Conservation (phyloP, 2,113 vertebrate species). For the Lophura nycthemera region DNA sequence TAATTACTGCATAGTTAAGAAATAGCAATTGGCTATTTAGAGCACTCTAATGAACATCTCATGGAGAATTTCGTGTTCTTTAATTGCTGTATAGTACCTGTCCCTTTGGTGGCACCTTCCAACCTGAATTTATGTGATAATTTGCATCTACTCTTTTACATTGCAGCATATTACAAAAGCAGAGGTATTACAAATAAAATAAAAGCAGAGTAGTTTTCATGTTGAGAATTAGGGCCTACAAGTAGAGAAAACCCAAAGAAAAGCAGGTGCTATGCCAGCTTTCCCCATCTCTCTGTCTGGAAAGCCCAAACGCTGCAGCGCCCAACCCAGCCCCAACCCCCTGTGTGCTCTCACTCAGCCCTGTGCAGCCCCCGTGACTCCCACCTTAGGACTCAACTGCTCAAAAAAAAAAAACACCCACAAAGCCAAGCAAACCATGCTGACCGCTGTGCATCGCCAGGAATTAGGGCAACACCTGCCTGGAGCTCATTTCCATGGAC, state of each 20-base stretch:
- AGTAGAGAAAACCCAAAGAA: not conserved
- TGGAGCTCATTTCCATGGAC: constrained; percentile 55
- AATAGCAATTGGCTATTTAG: constrained; percentile 62
- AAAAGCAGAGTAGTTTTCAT: not conserved
- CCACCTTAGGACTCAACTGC: not conserved
- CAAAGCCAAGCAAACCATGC: constrained; percentile 24
- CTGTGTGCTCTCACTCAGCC: not conserved
- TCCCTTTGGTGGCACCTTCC: constrained; percentile 50
- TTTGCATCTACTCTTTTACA: constrained; percentile 46
- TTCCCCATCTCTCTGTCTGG: not conserved
- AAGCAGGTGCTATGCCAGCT: not conserved
- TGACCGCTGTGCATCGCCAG: constrained; percentile 44
- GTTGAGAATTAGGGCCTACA: not conserved
- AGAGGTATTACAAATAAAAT: not conserved
- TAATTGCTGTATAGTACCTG: constrained; percentile 68
- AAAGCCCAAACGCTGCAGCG: not conserved
- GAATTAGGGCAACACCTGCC: constrained; percentile 61
- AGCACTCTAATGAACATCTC: constrained; percentile 57
- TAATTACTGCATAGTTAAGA: constrained; percentile 72
- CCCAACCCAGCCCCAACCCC: not conserved
- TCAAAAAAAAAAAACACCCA: not conserved
- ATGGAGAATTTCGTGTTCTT: constrained; percentile 62
- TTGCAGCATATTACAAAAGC: constrained; percentile 16
- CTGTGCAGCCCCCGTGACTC: not conserved
- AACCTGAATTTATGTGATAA: constrained; percentile 63